Base-by-base conservation (phyloP, 2,113 vertebrate genomes). In the Sorex fumeus region DNA sequence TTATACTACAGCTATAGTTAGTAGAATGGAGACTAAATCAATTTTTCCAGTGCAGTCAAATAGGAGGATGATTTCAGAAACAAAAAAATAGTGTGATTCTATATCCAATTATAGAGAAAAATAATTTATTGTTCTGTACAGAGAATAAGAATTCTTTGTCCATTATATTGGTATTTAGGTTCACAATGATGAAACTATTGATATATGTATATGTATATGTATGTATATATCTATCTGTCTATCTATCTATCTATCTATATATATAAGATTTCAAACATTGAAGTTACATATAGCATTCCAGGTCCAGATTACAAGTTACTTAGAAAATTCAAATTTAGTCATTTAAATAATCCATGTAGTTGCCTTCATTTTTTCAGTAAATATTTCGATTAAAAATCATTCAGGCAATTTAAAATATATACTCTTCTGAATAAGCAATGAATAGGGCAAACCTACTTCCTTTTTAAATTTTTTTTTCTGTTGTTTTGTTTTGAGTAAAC, bases 1-100 rank as follows among this genome's bases (percentile, higher is more conserved):
- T 94, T 86, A 87, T 6, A 62, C 76, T 87, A 87, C 70, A 34
- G n/a, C 9, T 88, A 50, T 80, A 67, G 28, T 90, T 88, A 79
- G 71, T 92, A 27, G n/a, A 88, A 71, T 60, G 13, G 66, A 83
- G 21, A 50, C 30, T 32, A 80, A 89, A 77, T 21, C 34, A 62
- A 47, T 90, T 93, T 93, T 93, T 83, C 57, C 8, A 91, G 10
- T 60, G 40, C 15, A 76, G 21, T 84, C 94, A 83, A 84, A 64
- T 85, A 92, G 75, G 27, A 79, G 3, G 11, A 74, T 91, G 71
- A 76, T 86, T 83, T 83, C n/a, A 86, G 36, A 81, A 13, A 50
- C 6, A 50, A 50, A 50, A 23, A 60, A 60, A 60, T 21, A 23
- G 16, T 23, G 18, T 19, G 19, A 16, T 60, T 60, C 57, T 88